phyloP scores from a whole-genome alignment of 2,797 vertebrate species.

The Neosilurus mollespiculum region DNA sequence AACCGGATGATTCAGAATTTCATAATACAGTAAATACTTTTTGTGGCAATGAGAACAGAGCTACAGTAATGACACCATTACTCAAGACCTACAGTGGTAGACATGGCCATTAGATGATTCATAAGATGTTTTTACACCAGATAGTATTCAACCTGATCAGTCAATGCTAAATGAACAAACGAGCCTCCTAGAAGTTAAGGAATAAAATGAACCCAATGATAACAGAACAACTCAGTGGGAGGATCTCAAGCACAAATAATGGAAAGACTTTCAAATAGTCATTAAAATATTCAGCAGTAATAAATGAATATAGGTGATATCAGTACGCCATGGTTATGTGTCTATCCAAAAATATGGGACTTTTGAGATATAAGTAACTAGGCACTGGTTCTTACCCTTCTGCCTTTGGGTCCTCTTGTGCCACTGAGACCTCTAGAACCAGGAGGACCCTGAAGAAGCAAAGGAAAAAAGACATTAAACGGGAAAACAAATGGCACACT shows the following conservation, averaged over 20 bases:
- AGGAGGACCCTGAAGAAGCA: slow-evolving; percentile 77
- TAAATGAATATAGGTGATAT: background rate
- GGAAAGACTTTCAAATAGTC: background rate
- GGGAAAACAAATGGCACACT: slow-evolving; percentile 20
- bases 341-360: background rate
- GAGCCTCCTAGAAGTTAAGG: background rate
- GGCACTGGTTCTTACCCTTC: slow-evolving; percentile 73
- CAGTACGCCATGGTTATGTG: background rate
- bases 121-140: too few species aligned
- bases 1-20: background rate
- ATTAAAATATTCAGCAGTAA: background rate
- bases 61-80: background rate
- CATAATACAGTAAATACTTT: slow-evolving; percentile 11
- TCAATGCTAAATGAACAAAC: slow-evolving; percentile 10
- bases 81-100: background rate
- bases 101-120: background rate
- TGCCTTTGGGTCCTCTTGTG: slow-evolving; percentile 83
- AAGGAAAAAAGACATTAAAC: slow-evolving; percentile 25
- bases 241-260: background rate
- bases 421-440: slow-evolving; percentile 80
- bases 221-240: slow-evolving; percentile 9
- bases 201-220: slow-evolving; percentile 17
- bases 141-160: background rate
- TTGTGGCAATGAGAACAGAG: background rate
- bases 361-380: background rate